Conservation (phyloP, 2,888 invertebrate genomes). For the Nebria brevicollis region DNA sequence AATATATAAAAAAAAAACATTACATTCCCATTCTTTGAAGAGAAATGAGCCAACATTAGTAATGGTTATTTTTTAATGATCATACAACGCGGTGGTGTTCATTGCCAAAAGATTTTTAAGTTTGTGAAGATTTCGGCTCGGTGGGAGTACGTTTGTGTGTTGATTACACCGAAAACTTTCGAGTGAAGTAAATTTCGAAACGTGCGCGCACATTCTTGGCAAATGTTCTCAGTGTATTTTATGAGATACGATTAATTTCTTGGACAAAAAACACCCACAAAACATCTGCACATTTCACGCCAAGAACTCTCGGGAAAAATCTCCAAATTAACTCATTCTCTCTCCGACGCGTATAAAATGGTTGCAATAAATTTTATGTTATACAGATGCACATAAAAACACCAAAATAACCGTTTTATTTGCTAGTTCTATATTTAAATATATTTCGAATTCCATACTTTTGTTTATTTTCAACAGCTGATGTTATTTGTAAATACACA, state of each 20-base stretch:
- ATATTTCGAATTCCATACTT: background rate
- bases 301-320: constrained; percentile 28
- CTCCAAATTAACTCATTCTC: constrained; percentile 31
- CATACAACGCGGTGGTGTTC: constrained; percentile 24
- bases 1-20: background rate
- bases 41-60: constrained; percentile 37
- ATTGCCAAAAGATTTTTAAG: constrained; percentile 43
- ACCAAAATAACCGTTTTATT: background rate
- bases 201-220: constrained; percentile 34
- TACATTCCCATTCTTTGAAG: constrained; percentile 20
- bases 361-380: background rate
- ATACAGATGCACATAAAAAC: background rate
- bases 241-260: constrained; percentile 37
- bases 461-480: background rate
- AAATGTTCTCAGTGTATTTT: constrained; percentile 36
- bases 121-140: constrained; percentile 21
- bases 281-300: constrained; percentile 30
- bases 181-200: constrained; percentile 27
- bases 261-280: constrained; percentile 24
- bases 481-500: background rate
- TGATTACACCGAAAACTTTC: constrained; percentile 31
- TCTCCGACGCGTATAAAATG: constrained; percentile 2
- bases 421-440: background rate
- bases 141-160: constrained; percentile 27
- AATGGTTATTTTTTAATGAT: constrained; percentile 41